Conservation (phyloP, 2,113 vertebrate species). For the Baryphthengus martii region DNA sequence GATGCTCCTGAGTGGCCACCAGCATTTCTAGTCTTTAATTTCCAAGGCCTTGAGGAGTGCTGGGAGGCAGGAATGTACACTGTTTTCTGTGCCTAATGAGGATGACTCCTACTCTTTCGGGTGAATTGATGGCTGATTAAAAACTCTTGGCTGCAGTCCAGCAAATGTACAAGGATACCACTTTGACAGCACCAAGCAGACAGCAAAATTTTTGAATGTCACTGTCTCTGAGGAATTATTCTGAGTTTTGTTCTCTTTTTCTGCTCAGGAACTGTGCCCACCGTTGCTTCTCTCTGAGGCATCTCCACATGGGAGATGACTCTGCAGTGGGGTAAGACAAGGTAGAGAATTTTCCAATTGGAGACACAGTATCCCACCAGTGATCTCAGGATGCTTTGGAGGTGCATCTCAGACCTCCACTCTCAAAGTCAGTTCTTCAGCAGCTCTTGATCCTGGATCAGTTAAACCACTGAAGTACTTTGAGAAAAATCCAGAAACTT, state of each 20-base stretch:
- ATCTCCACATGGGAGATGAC: neutral
- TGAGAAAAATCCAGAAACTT: neutral
- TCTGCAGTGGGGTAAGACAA: neutral
- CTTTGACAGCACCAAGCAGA: conserved; percentile 6
- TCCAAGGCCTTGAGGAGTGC: neutral
- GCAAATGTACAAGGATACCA: neutral
- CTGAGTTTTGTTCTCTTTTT: neutral
- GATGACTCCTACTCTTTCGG: neutral
- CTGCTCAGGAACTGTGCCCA: neutral
- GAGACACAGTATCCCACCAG: neutral
- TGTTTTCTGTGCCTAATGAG: neutral
- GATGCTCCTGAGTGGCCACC: neutral
- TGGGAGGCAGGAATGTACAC: neutral
- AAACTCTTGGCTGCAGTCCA: conserved; percentile 20
- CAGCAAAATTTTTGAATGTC: neutral
- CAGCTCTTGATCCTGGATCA: neutral
- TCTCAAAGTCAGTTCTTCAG: neutral
- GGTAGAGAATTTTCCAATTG: neutral
- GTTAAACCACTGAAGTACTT: neutral
- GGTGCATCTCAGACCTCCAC: neutral
- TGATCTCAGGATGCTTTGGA: neutral
- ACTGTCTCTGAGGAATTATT: neutral
- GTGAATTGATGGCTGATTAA: conserved; percentile 17
- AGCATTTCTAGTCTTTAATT: neutral
- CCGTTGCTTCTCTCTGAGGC: neutral